A percentile compares a stretch with the other conserved stretches of the same genome.
These are phyloP conservation scores for Drosophila jambulina DNA, from an alignment of 1,140 invertebrate genomes.

Conservation along the genomic window DNA sequence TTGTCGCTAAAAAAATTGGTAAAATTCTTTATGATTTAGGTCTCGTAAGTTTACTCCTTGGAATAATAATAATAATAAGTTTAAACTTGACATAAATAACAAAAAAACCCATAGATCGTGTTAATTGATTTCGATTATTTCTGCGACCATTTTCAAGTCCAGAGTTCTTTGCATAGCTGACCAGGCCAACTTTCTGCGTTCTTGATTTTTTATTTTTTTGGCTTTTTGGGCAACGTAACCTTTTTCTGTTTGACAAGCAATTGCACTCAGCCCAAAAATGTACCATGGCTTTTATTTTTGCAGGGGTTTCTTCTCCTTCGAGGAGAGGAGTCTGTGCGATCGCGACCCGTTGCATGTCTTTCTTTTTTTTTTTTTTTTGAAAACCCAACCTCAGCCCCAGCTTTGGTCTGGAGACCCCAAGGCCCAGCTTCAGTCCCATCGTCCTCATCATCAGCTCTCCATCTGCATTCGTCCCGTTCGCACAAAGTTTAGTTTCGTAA, in stretches of 20 bases:
- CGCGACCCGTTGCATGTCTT: constrained; percentile 58
- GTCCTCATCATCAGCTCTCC: constrained; percentile 42
- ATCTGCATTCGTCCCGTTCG: constrained; percentile 66
- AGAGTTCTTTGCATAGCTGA: constrained; percentile 8
- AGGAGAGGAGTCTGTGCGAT: constrained; percentile 58
- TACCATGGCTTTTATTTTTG: constrained; percentile 35
- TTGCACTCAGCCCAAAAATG: constrained; percentile 81
- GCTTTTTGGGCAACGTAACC: constrained; percentile 65
- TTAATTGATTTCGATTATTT: constrained; percentile 25
- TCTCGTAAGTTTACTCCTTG: background rate
- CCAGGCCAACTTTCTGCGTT: constrained; percentile 5
- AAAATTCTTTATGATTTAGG: too few species aligned
- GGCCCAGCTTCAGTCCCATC: constrained; percentile 23
- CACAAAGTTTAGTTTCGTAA: constrained; percentile 79
- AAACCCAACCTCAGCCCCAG: constrained; percentile 5
- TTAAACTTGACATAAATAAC: background rate
- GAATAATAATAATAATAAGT: background rate
- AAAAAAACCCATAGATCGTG: background rate
- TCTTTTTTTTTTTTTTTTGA: background rate
- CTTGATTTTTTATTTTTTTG: constrained; percentile 20
- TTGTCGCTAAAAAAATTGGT: too few species aligned
- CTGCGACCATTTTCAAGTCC: background rate
- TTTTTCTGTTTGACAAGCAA: constrained; percentile 83
- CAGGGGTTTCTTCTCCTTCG: constrained; percentile 31
- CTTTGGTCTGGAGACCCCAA: background rate